Evolutionary conservation across 1,140 invertebrate genomes (phyloP), one percentile per base, ranked within the genome.

Genomic region (Drosophila parvula): DNA sequence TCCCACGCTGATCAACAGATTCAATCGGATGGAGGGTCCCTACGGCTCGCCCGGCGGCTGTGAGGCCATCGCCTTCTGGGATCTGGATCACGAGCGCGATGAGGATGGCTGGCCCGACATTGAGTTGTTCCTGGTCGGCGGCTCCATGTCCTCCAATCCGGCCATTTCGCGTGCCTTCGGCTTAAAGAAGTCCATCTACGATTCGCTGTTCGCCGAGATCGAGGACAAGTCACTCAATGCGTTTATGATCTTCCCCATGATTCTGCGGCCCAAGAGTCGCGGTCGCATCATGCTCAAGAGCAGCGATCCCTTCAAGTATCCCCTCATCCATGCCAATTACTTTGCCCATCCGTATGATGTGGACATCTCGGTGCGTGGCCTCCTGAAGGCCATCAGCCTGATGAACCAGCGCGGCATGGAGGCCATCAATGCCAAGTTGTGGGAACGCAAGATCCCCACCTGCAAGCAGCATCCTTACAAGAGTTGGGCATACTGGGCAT

Each of bases 251-350:
- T 94, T 95, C 32, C 95, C 94, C n/a, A 95, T 96, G 93, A 91
- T 96, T 0, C 90, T 97, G 92, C 92, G 95, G 45, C 96, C 97
- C 2, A 95, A 96, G 91, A 96, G 96, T 34, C 93, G 93, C 56
- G 97, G 97, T 3, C 94, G 93, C 61, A 93, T 98, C 30, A 93
- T 94, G 84, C 92, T 98, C 4, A 93, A 93, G 62, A 94, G 93
- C 67, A 94, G 91, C 45, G 95, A 97, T 92, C 96, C 97, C 5
- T 94, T 94, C 48, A 93, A 94, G 10, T 95, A 96, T 82, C 98
- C 98, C 0, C 92, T 95, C n/a, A 95, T 99, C 16, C 94, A 96
- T 79, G 95, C 97, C 1, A 97, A 97, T 75, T 98, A 97, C 80
- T 95, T 96, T 51, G 77, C 83, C 9, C 85, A 91, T 81, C 90